phyloP scores from a whole-genome alignment of 2,113 vertebrate genomes.

The Corythornis vintsioides region DNA sequence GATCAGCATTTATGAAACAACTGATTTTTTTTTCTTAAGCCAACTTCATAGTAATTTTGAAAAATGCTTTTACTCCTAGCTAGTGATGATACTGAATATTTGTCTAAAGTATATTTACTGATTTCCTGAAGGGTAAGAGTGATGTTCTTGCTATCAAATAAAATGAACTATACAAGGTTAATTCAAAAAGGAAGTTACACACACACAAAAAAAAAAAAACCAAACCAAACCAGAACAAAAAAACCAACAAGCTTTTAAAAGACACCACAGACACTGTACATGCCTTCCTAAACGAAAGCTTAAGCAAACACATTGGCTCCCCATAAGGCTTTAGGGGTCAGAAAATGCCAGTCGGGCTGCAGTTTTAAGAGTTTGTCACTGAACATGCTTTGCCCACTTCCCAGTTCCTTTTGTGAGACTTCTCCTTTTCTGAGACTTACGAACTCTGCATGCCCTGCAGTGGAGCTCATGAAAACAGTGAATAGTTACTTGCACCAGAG shows the following conservation, averaged over 20 bases:
- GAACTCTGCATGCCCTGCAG: not conserved
- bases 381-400: not conserved
- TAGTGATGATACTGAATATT: not conserved
- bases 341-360: not conserved
- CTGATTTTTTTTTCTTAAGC: not conserved
- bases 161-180: not conserved
- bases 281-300: not conserved
- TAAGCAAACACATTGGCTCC: not conserved
- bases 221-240: too few species aligned
- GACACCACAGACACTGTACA: not conserved
- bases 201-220: not conserved
- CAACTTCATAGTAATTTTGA: not conserved
- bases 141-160: not conserved
- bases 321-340: not conserved
- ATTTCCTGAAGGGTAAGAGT: not conserved
- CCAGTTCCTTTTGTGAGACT: not conserved
- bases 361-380: not conserved
- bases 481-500: not conserved
- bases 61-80: not conserved
- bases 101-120: not conserved
- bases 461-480: rapidly evolving
- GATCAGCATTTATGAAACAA: not conserved
- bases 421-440: rapidly evolving
- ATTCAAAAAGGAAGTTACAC: not conserved
- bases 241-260: not conserved